Conservation (phyloP, 2,113 vertebrate species). For the Solenodon paradoxus region DNA sequence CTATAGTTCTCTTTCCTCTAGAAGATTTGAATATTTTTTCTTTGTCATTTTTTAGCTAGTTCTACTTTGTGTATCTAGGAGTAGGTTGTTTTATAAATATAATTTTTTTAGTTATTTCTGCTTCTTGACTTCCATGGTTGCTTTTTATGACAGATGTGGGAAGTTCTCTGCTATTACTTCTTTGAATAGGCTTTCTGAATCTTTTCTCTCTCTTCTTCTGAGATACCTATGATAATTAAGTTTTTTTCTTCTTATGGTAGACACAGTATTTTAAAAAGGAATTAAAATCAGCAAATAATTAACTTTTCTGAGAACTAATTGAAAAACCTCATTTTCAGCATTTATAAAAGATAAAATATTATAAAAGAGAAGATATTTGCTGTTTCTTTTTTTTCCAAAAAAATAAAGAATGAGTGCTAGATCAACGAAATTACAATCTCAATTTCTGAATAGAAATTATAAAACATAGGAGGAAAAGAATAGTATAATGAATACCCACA, state of each 20-base stretch:
- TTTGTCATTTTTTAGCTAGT: no score
- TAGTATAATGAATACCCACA: neutral
- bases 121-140: no score
- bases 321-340: neutral
- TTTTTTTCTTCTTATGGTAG: neutral
- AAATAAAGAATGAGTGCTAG: neutral
- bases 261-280: neutral
- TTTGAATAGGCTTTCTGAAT: no score
- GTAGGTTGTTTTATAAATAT: no score
- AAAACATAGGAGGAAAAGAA: neutral
- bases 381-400: neutral
- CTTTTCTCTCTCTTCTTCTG: no score
- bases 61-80: no score
- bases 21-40: no score
- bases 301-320: neutral
- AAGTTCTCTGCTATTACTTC: no score
- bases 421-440: neutral
- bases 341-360: neutral
- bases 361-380: neutral
- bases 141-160: no score
- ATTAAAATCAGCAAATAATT: neutral
- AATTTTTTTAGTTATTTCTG: no score
- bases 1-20: no score
- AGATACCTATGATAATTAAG: no score
- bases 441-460: neutral